Percentiles rank a stretch among this genome's conserved stretches.
phyloP scores from a whole-genome alignment of 2,797 vertebrate genomes.

The Eptatretus atami region DNA sequence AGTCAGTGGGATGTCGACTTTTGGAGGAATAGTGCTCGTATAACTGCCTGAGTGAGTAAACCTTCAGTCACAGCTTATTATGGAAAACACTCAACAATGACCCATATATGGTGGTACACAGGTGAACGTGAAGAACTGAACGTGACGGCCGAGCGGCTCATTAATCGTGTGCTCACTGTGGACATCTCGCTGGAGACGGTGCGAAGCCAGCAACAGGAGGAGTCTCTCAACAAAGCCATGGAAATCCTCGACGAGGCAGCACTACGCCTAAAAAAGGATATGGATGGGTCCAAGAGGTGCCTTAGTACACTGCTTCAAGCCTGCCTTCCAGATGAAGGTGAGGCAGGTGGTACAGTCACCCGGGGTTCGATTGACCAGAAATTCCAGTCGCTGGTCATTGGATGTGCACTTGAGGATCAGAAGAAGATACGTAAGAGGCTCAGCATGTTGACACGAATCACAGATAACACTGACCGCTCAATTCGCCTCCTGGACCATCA shows the following conservation, averaged over 20 bases:
- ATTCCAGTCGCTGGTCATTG: slow-evolving; percentile 68
- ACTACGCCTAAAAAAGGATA: slow-evolving; percentile 34
- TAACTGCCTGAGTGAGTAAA: too few relatives aligned
- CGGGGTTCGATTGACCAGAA: slow-evolving; percentile 51
- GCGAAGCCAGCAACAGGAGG: slow-evolving; percentile 44
- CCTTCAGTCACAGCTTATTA: too few relatives aligned
- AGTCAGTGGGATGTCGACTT: too few relatives aligned
- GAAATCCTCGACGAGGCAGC: slow-evolving; percentile 54
- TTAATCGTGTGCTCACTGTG: slow-evolving; percentile 53
- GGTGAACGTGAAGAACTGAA: slow-evolving; percentile 73
- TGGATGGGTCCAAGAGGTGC: slow-evolving; percentile 23
- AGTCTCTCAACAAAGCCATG: slow-evolving; percentile 36
- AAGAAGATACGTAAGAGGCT: slow-evolving; percentile 79
- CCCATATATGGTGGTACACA: slow-evolving; percentile 11
- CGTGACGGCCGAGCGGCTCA: slow-evolving; percentile 51
- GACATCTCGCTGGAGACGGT: slow-evolving; percentile 55
- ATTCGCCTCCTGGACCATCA: slow-evolving; percentile 58
- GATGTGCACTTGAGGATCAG: slow-evolving; percentile 84
- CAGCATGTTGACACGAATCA: slow-evolving; percentile 58
- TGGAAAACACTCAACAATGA: too few relatives aligned
- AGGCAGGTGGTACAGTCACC: slow-evolving; percentile 13
- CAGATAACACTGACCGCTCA: slow-evolving; percentile 47
- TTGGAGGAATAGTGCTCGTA: too few relatives aligned
- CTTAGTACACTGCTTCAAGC: slow-evolving; percentile 44
- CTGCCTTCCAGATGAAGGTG: slow-evolving; percentile 29